Percentiles rank a stretch among this genome's conserved stretches.
phyloP scores from a whole-genome alignment of 1,140 invertebrate genomes.

The Drosophila subpulchrella region DNA sequence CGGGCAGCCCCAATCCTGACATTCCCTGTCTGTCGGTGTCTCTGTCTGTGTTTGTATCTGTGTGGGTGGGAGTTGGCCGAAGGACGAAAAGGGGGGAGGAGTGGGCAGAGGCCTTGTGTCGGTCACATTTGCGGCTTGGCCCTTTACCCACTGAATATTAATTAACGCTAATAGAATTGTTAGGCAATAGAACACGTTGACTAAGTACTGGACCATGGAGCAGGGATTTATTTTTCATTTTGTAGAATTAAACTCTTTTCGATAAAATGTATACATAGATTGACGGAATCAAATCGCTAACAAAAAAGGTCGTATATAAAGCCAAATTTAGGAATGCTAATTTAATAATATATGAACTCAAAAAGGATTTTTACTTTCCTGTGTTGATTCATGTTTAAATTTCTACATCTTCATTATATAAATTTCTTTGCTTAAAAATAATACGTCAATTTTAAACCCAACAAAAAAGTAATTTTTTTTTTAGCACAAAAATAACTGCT shows the following conservation, averaged over 20 bases:
- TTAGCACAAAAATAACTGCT: not conserved
- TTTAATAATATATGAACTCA: too few species aligned
- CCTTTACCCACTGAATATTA: slow-evolving; percentile 68
- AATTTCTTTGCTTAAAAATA: too few species aligned
- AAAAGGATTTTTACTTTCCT: too few species aligned
- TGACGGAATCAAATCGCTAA: too few species aligned
- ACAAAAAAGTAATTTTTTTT: too few species aligned
- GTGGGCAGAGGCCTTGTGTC: slow-evolving; percentile 34
- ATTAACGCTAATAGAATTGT: slow-evolving; percentile 80
- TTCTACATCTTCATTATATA: too few species aligned
- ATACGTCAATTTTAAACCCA: too few species aligned
- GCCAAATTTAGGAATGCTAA: too few species aligned
- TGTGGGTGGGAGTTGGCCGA: slow-evolving; percentile 13
- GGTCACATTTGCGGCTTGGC: slow-evolving; percentile 64
- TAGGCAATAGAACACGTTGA: slow-evolving; percentile 34
- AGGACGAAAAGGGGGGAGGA: slow-evolving; percentile 1
- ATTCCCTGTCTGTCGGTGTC: slow-evolving; percentile 15
- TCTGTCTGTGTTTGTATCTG: slow-evolving; percentile 9
- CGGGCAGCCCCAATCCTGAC: slow-evolving; percentile 59
- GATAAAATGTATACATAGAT: too few species aligned
- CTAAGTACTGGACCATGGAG: not conserved
- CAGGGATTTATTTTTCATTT: not conserved
- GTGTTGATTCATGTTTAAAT: too few species aligned
- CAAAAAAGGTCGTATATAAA: too few species aligned
- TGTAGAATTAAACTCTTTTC: not conserved